Evolutionary conservation across 2,888 invertebrate genomes (phyloP).

Genomic region (Cacoxenus indagator): DNA sequence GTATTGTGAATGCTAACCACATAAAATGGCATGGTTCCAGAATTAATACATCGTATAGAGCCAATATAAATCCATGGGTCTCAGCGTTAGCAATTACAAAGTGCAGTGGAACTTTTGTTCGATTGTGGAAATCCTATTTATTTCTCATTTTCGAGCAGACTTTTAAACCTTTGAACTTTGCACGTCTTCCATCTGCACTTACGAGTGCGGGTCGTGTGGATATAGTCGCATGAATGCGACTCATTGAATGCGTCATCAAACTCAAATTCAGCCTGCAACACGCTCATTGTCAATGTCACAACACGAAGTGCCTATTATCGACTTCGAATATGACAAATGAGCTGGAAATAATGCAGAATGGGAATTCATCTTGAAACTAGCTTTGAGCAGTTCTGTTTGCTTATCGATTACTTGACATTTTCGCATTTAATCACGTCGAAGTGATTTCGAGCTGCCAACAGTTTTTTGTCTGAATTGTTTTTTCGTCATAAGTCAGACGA

Average conservation of each 20-base stretch:
- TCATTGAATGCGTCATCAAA: neutral
- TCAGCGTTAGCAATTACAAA: too few species aligned
- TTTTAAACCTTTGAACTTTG: too few species aligned
- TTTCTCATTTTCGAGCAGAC: too few species aligned
- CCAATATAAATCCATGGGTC: too few species aligned
- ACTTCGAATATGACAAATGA: neutral
- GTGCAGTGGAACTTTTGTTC: too few species aligned
- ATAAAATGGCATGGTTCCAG: too few species aligned
- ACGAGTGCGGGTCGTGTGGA: too few species aligned
- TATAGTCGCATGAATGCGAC: neutral
- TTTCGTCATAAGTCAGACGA: too few species aligned
- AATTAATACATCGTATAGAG: too few species aligned
- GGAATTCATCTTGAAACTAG: neutral
- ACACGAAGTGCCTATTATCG: neutral
- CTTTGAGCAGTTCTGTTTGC: neutral
- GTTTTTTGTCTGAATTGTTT: neutral
- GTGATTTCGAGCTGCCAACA: slow-evolving; percentile 7
- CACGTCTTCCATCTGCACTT: too few species aligned
- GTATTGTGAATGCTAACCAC: too few species aligned
- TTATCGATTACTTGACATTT: slow-evolving; percentile 16
- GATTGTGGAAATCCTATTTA: too few species aligned
- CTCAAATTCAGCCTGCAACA: neutral
- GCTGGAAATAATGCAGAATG: neutral
- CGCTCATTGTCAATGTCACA: slow-evolving; percentile 11
- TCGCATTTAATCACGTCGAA: slow-evolving; percentile 8